Evolutionary conservation across 2,888 invertebrate species (phyloP), one percentile per base, ranked within the genome.

Genomic region (Candidula unifasciata): DNA sequence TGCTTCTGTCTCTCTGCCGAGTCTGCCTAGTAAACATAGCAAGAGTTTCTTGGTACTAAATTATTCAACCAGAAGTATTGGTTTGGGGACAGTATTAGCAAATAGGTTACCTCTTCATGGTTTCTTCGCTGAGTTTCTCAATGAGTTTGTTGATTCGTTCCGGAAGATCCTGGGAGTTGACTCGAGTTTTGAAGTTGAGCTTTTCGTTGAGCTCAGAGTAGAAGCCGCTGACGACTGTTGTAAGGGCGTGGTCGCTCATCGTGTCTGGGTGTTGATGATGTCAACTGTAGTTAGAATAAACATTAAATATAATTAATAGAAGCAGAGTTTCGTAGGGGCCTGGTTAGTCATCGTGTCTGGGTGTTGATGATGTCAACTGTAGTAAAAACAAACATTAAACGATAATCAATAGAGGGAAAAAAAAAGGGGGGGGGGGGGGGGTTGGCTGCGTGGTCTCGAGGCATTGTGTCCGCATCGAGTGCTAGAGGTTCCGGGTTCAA

Each of bases 101-200:
- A 44, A 44, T 13, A n/a, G 30, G n/a, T 57, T 35, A 74, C 82
- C 82, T 60, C 30, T 82, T 82, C 82, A 73, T 74, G 73, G 64
- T 74, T 37, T 74, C 74, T 24, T 82, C 74, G 24, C 74, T 82
- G 18, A 82, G 37, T 24, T 74, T 35, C 10, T 60, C n/a, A 2
- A 82, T 30, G 6, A 82, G 2, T 10, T 73, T 44, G 35, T 82
- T 73, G 64, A 82, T 44, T 30, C 64, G 44, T 21, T 60, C 73
- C 0, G 82, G 74, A 18, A 82, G 82, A 30, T 73, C 74, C 60
- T 74, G 57, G 21, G 33, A 33, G 44, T 82, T 82, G 8, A 82
- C 37, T 60, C 82, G 33, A 16, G 74, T 71, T 71, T 80, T 80
- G 80, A 80, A 80, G 57, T 80, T 71, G 27, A 69, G 71, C 37